A percentile compares a stretch with the other conserved stretches of the same genome.
Conservation (phyloP, 2,797 vertebrate species). For the Kryptolebias ocellatus region DNA sequence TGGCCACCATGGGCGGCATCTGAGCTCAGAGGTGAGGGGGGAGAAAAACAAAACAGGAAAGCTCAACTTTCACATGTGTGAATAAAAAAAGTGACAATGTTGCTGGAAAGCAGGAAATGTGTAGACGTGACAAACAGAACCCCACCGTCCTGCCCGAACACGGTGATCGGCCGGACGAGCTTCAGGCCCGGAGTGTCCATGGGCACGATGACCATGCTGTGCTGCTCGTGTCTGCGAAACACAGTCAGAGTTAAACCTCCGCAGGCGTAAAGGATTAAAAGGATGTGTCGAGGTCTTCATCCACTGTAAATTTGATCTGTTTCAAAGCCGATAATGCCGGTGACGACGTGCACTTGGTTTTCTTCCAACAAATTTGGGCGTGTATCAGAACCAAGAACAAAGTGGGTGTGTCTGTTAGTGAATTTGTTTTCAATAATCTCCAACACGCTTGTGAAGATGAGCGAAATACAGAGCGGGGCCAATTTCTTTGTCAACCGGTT, state of each 20-base stretch:
- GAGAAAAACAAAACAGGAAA: not conserved
- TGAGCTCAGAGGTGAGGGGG: slow-evolving; percentile 48
- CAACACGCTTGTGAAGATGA: slow-evolving; percentile 2
- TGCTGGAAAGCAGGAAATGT: not conserved
- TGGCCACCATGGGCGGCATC: slow-evolving; percentile 94
- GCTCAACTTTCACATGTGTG: not conserved
- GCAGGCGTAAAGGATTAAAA: not conserved
- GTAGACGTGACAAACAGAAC: not conserved
- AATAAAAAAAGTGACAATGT: not conserved
- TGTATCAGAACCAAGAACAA: slow-evolving; percentile 17
- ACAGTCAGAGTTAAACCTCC: slow-evolving; percentile 2
- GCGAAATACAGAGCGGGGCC: not conserved
- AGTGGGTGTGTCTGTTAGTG: slow-evolving; percentile 23
- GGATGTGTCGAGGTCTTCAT: not conserved
- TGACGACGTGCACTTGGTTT: not conserved
- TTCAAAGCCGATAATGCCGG: not conserved
- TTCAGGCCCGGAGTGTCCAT: slow-evolving; percentile 86
- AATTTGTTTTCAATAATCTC: not conserved
- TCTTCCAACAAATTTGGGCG: slow-evolving; percentile 11
- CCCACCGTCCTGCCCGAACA: slow-evolving; percentile 91
- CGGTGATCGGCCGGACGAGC: slow-evolving; percentile 86
- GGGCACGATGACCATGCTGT: slow-evolving; percentile 94
- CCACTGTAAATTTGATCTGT: not conserved
- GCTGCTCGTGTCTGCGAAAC: slow-evolving; percentile 84
- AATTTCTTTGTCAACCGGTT: slow-evolving; percentile 2